Conservation (phyloP, 2,888 invertebrate genomes). For the Eudemis profundana region DNA sequence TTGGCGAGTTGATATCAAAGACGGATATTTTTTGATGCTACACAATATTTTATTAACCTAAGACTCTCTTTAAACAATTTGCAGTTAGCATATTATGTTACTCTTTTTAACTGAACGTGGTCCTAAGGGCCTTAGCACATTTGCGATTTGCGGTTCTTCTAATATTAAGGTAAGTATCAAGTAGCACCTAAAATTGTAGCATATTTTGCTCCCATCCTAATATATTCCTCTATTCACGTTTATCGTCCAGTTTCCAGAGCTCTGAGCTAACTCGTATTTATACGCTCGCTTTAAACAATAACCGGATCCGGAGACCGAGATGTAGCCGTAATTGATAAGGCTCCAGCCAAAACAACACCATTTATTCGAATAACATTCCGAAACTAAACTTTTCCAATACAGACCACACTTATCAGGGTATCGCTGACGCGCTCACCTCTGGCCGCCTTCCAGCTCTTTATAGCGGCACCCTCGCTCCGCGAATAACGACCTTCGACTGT, state of each 20-base stretch:
- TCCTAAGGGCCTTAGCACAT: too few relatives aligned
- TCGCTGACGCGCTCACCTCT: conserved; percentile 41
- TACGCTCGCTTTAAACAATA: conserved; percentile 25
- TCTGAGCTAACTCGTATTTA: conserved; percentile 17
- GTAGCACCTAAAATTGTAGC: neutral
- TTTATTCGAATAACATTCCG: conserved; percentile 38
- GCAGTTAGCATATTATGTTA: too few relatives aligned
- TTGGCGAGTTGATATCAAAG: neutral
- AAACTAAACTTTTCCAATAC: conserved; percentile 43
- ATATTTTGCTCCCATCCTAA: neutral
- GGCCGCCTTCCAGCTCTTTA: conserved; percentile 40
- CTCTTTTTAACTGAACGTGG: too few relatives aligned
- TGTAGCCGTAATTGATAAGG: conserved; percentile 19
- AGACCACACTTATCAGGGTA: conserved; percentile 42
- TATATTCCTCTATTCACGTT: conserved; percentile 1
- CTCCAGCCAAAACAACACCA: conserved; percentile 40
- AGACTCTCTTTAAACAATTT: too few relatives aligned
- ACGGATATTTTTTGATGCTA: too few relatives aligned
- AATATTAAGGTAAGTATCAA: neutral
- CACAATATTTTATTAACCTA: too few relatives aligned
- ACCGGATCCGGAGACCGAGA: conserved; percentile 9
- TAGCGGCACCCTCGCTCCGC: conserved; percentile 23
- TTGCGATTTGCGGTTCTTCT: too few relatives aligned
- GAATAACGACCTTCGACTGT: conserved; percentile 23
- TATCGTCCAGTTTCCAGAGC: conserved; percentile 27